phyloP scores from a whole-genome alignment of 2,888 invertebrate genomes.

The Hanleya hanleyi region DNA sequence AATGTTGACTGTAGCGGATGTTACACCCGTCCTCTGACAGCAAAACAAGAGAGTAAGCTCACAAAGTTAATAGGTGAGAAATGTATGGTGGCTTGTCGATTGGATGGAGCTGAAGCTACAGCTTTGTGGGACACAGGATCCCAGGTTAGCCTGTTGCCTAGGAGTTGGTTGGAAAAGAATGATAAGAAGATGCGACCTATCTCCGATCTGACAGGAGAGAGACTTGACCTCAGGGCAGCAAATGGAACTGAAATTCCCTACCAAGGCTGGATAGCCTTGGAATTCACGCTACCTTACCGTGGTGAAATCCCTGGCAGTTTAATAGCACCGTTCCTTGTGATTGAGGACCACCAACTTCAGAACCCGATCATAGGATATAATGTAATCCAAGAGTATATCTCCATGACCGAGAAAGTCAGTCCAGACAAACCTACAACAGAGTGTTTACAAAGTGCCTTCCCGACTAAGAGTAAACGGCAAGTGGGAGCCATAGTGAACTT shows the following conservation, averaged over 20 bases:
- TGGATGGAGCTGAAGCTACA: neutral
- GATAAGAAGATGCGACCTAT: neutral
- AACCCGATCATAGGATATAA: slow-evolving; percentile 17
- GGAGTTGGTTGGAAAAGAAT: neutral
- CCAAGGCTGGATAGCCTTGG: slow-evolving; percentile 2
- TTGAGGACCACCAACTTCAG: neutral
- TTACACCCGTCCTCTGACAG: neutral
- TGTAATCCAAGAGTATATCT: slow-evolving; percentile 12
- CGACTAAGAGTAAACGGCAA: neutral
- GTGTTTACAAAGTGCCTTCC: neutral
- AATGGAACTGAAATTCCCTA: slow-evolving; percentile 9
- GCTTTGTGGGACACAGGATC: slow-evolving; percentile 14
- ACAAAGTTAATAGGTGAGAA: slow-evolving; percentile 6
- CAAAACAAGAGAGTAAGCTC: slow-evolving; percentile 2
- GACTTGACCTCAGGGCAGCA: neutral
- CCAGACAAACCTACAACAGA: neutral
- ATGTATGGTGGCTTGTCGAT: neutral
- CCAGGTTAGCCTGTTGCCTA: neutral
- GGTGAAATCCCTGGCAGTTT: neutral
- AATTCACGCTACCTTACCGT: neutral
- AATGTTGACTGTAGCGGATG: neutral
- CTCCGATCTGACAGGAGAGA: slow-evolving; percentile 1
- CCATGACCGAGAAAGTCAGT: neutral
- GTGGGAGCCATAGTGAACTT: neutral
- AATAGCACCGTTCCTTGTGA: neutral